Evolutionary conservation across 1,140 invertebrate genomes (phyloP).

Genomic region (Drosophila auraria): DNA sequence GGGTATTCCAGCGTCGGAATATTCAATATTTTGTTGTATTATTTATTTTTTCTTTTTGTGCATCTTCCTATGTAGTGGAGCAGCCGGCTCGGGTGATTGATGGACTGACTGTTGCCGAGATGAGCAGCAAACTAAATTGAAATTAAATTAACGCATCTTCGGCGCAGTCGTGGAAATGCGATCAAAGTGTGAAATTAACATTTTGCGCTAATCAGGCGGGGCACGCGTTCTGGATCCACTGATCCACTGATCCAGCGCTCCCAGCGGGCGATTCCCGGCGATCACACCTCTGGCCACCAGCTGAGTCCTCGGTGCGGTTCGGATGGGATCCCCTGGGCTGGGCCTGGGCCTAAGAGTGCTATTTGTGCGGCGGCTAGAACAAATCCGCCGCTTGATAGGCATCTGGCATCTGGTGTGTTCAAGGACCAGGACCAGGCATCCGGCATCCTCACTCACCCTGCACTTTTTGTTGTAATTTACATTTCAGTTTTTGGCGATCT

Average conservation of each 20-base stretch:
- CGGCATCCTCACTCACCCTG: constrained; percentile 15
- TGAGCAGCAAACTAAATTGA: constrained; percentile 71
- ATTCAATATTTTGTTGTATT: too few relatives aligned
- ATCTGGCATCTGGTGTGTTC: constrained; percentile 44
- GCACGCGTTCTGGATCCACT: constrained; percentile 57
- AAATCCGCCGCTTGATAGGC: constrained; percentile 47
- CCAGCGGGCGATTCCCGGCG: constrained; percentile 20
- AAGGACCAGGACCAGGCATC: neutral
- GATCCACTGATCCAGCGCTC: constrained; percentile 1
- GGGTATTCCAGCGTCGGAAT: too few relatives aligned
- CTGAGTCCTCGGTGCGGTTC: neutral
- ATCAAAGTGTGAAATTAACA: constrained; percentile 81
- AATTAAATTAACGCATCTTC: constrained; percentile 77
- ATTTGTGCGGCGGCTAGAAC: constrained; percentile 51
- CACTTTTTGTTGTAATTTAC: constrained; percentile 75
- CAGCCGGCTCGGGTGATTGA: constrained; percentile 57
- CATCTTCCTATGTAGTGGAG: neutral
- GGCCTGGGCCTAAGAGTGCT: neutral
- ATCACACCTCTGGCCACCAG: constrained; percentile 30
- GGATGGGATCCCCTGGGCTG: constrained; percentile 1
- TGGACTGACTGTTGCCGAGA: constrained; percentile 41
- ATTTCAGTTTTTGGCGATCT: constrained; percentile 45
- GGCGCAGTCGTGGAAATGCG: constrained; percentile 66
- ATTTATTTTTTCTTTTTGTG: neutral
- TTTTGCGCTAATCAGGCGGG: constrained; percentile 74